Evolutionary conservation across 2,797 vertebrate species (phyloP).

Genomic region (Prunella strophiata): DNA sequence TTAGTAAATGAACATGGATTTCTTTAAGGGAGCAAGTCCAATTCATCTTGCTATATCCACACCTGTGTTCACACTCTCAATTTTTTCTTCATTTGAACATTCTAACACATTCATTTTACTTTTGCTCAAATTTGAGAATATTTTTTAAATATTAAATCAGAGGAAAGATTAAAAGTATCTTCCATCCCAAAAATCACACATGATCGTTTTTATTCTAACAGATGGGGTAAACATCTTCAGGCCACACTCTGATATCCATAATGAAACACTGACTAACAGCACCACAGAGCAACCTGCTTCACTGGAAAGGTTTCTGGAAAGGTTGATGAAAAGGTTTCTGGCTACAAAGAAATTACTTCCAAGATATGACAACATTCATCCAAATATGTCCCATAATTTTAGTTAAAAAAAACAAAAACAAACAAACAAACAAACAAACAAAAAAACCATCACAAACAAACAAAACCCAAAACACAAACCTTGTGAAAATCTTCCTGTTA

Average conservation of each 20-base stretch:
- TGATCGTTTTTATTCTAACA: neutral
- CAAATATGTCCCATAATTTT: neutral
- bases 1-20: neutral
- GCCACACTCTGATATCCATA: rapidly evolving
- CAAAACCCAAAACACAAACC: neutral
- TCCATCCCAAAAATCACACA: neutral
- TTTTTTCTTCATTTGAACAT: neutral
- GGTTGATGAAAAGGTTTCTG: neutral
- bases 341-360: neutral
- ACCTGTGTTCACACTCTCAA: neutral
- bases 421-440: neutral
- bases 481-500: neutral
- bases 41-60: neutral
- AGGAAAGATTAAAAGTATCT: neutral
- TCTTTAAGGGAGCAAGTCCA: neutral
- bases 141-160: neutral
- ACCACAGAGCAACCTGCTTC: neutral
- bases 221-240: neutral
- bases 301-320: neutral
- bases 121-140: neutral
- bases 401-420: neutral
- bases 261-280: neutral
- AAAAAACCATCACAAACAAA: neutral
- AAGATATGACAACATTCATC: neutral
- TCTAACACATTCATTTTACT: neutral